Base-by-base conservation (phyloP, 2,797 vertebrate genomes). In the Pogonophryne albipinna region DNA sequence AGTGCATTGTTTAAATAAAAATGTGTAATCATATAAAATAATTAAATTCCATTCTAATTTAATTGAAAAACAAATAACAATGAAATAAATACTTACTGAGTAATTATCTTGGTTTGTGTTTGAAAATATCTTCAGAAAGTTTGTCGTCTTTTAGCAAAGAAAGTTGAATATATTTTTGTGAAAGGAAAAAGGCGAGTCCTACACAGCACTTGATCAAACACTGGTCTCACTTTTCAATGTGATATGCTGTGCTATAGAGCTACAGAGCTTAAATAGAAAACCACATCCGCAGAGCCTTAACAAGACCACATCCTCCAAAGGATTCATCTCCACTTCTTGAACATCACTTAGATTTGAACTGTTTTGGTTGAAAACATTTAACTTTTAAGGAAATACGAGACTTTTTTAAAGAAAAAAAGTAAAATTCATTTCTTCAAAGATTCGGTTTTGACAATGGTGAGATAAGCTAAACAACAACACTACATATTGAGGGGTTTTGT, bases 81-180 rank as follows among this genome's bases (percentile, higher is more conserved):
- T 51, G 11, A 83, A 83, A 59, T 46, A 76, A 74, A 87, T 88
- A 91, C 89, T 92, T 88, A 91, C 87, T 80, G 69, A 76, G 71
- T 14, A 80, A 80, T 76, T 74, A 46, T 82, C 74, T 65, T 85
- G 69, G 52, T 76, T 75, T 81, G 66, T 69, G 66, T 66, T 85
- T 59, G 70, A 55, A 83, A 89, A 86, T 75, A 55, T 86, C 55
- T 73, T 86, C 57, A 50, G 17, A 7, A 65, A 74, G 31, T 73
- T 66, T 74, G 31, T 87, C 47, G 67, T 75, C 50, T 74, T 66
- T 61, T 55, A 65, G 8, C 42, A 71, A 6, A 65, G 76, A 66
- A 58, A 65, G 55, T 82, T 41, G 55, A 80, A 83, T 80, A 9
- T 82, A 46, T 65, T 76, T 80, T 58, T 42, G 46, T 64, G 52